A percentile compares a stretch with the other conserved stretches of the same genome.
These are phyloP conservation scores for Petrosia ficiformis DNA, from an alignment of 37 sponge, comb jelly and placozoan species.

Conservation along the genomic window DNA sequence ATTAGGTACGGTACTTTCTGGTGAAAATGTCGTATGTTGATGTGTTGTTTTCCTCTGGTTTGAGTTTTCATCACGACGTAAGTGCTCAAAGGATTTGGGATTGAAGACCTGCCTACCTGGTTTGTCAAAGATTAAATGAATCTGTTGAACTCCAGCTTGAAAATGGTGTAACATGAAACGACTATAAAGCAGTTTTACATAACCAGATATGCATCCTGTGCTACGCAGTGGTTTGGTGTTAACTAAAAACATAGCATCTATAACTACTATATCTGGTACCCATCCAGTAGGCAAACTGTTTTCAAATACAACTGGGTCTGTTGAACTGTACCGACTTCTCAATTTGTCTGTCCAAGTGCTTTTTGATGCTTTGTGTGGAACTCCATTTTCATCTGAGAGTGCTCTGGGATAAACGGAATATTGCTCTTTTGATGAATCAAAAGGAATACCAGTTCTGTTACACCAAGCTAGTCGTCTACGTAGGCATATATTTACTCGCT, in stretches of 20 bases:
- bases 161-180: conserved; percentile 2
- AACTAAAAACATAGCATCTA: conserved; percentile 47
- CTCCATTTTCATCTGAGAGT: conserved; percentile 16
- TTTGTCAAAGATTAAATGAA: conserved; percentile 45
- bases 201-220: conserved; percentile 1
- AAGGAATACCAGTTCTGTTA: not conserved
- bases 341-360: conserved; percentile 2
- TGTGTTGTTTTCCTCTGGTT: not conserved
- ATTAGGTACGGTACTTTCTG: conserved; percentile 2
- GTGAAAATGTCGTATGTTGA: not conserved
- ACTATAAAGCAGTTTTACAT: conserved; percentile 18
- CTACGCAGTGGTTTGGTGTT: conserved; percentile 26
- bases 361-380: conserved; percentile 21
- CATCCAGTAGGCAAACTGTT: not conserved
- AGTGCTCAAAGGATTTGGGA: conserved; percentile 34
- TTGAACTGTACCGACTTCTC: not conserved
- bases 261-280: conserved; percentile 6
- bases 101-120: not conserved
- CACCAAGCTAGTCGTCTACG: conserved; percentile 16
- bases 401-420: conserved; percentile 5
- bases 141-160: conserved; percentile 10
- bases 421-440: not conserved
- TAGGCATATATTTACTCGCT: conserved; percentile 16
- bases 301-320: not conserved
- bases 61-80: not conserved